A percentile compares a stretch with the other conserved stretches of the same genome.
These are phyloP conservation scores for Linyphia triangularis DNA, from an alignment of 2,888 invertebrate genomes.

Conservation along the genomic window DNA sequence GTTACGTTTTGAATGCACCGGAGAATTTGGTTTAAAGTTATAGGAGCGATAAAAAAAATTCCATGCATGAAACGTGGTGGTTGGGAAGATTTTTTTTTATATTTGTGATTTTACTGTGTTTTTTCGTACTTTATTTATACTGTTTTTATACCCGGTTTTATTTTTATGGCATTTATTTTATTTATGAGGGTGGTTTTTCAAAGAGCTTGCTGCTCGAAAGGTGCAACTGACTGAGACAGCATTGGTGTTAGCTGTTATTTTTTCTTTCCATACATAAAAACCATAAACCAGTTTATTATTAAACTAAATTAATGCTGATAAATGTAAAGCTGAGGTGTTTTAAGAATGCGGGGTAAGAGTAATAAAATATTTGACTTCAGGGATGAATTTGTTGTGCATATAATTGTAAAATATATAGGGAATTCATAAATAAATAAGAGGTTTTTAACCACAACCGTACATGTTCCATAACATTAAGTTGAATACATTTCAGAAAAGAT, in stretches of 20 bases:
- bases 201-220: conserved; percentile 3
- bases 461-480: too few species aligned
- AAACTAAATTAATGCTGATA: conserved; percentile 3
- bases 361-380: not conserved
- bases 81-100: conserved; percentile 6
- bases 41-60: conserved; percentile 63
- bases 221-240: not conserved
- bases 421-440: not conserved
- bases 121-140: conserved; percentile 45
- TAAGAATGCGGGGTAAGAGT: not conserved
- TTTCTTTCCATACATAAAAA: not conserved
- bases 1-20: conserved; percentile 66
- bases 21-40: conserved; percentile 59
- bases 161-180: conserved; percentile 46
- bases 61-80: conserved; percentile 60
- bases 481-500: too few species aligned
- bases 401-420: not conserved
- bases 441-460: too few species aligned
- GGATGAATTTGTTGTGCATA: not conserved
- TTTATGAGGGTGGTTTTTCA: conserved; percentile 30
- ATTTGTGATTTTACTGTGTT: not conserved
- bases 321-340: not conserved
- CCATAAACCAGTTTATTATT: not conserved
- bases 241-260: not conserved
- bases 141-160: conserved; percentile 16